Percentiles rank a stretch among this genome's conserved stretches.
phyloP scores from a whole-genome alignment of 2,888 invertebrate species.

The Oxystoma pomonae region DNA sequence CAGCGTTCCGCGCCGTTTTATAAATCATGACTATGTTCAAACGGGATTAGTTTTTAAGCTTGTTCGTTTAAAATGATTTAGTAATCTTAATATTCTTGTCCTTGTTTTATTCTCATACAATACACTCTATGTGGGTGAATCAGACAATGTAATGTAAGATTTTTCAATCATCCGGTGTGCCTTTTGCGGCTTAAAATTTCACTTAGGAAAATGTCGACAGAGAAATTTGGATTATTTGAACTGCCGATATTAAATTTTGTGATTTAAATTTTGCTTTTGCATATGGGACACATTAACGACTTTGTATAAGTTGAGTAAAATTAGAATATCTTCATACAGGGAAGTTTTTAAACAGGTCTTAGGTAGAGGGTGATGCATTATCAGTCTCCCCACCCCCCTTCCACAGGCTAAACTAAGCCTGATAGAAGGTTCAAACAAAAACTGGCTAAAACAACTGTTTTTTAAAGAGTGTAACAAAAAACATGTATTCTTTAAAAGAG shows the following conservation, averaged over 20 bases:
- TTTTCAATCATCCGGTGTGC: conserved; percentile 35
- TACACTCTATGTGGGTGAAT: too few species aligned
- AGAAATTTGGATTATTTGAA: conserved; percentile 9
- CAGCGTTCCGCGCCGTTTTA: neutral
- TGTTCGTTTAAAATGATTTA: neutral
- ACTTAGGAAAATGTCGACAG: conserved; percentile 28
- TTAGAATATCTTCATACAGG: too few species aligned
- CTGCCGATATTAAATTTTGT: conserved; percentile 20
- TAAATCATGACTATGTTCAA: neutral
- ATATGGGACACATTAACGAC: neutral
- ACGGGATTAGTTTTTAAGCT: neutral
- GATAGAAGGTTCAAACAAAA: too few species aligned
- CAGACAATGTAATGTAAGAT: neutral
- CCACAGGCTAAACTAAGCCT: too few species aligned
- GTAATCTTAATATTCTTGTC: neutral
- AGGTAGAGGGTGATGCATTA: too few species aligned
- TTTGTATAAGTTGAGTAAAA: too few species aligned
- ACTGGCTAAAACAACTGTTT: too few species aligned
- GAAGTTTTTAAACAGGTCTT: too few species aligned
- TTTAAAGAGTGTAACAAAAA: too few species aligned
- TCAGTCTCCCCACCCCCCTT: too few species aligned
- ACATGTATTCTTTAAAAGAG: too few species aligned
- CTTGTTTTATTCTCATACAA: neutral
- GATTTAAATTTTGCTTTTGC: conserved; percentile 21
- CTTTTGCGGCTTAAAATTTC: conserved; percentile 30